phyloP scores from a whole-genome alignment of 2,888 invertebrate genomes.

The Autographa pulchrina region DNA sequence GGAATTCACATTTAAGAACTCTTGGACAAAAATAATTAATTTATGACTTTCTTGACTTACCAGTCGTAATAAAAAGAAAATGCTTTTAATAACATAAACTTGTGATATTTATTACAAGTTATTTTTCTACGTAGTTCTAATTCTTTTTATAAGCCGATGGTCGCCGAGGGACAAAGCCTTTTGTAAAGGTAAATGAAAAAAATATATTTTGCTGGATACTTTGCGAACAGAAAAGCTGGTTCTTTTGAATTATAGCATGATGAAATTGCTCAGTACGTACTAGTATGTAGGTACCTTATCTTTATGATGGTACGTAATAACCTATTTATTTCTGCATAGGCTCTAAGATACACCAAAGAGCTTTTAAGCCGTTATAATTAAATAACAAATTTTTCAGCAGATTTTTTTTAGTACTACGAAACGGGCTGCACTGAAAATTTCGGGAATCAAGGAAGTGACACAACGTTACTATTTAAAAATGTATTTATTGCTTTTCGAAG shows the following conservation, averaged over 20 bases:
- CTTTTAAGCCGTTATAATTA: too few relatives aligned
- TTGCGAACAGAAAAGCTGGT: not conserved
- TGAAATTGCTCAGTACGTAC: not conserved
- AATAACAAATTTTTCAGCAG: too few relatives aligned
- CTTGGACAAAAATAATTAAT: not conserved
- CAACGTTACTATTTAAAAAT: too few relatives aligned
- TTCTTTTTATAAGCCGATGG: not conserved
- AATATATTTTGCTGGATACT: not conserved
- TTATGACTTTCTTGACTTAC: not conserved
- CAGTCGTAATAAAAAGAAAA: not conserved
- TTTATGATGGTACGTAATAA: not conserved
- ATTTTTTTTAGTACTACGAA: too few relatives aligned
- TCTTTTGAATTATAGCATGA: not conserved
- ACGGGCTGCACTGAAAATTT: too few relatives aligned
- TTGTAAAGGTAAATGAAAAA: slow-evolving; percentile 4
- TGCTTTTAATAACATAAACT: not conserved
- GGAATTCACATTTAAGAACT: not conserved
- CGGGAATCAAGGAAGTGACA: too few relatives aligned
- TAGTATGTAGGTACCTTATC: not conserved
- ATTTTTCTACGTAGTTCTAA: not conserved
- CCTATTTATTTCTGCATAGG: too few relatives aligned
- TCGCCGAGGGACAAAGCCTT: slow-evolving; percentile 3
- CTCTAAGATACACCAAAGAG: too few relatives aligned
- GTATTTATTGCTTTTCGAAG: too few relatives aligned
- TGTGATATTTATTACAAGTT: not conserved